A percentile compares a stretch with the other conserved stretches of the same genome.
phyloP scores from a whole-genome alignment of 2,888 invertebrate genomes.

The Aspidiotus destructor region DNA sequence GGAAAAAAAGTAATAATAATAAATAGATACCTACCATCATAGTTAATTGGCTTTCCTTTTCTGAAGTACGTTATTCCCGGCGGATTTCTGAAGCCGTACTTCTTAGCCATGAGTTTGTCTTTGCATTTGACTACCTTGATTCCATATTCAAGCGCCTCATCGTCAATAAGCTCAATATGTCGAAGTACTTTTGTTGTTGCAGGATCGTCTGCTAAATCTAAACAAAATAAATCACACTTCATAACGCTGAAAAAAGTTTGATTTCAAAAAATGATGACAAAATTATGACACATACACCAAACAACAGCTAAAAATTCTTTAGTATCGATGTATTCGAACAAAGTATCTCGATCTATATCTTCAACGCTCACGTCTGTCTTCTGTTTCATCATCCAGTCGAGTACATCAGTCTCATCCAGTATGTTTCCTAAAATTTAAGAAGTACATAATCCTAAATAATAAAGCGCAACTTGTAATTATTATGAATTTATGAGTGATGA shows the following conservation, averaged over 20 bases:
- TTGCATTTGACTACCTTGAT: constrained; percentile 80
- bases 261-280: constrained; percentile 1
- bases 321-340: constrained; percentile 73
- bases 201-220: constrained; percentile 73
- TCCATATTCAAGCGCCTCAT: constrained; percentile 83
- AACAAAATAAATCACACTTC: constrained; percentile 5
- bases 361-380: constrained; percentile 86
- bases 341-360: constrained; percentile 71
- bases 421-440: constrained; percentile 53
- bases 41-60: constrained; percentile 76
- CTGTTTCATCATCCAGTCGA: constrained; percentile 85
- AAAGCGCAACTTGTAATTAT: too few species aligned
- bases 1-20: too few species aligned
- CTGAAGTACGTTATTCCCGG: constrained; percentile 86
- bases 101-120: constrained; percentile 84
- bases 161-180: constrained; percentile 81
- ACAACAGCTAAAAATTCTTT: constrained; percentile 86
- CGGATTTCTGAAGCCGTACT: constrained; percentile 79
- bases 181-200: constrained; percentile 69
- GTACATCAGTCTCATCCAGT: constrained; percentile 66
- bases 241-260: background rate
- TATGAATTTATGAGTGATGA: too few species aligned
- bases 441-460: too few species aligned
- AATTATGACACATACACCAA: constrained; percentile 66
- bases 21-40: constrained; percentile 52